phyloP scores from a whole-genome alignment of 1,140 invertebrate genomes.

The Amphibalanus amphitrite region DNA sequence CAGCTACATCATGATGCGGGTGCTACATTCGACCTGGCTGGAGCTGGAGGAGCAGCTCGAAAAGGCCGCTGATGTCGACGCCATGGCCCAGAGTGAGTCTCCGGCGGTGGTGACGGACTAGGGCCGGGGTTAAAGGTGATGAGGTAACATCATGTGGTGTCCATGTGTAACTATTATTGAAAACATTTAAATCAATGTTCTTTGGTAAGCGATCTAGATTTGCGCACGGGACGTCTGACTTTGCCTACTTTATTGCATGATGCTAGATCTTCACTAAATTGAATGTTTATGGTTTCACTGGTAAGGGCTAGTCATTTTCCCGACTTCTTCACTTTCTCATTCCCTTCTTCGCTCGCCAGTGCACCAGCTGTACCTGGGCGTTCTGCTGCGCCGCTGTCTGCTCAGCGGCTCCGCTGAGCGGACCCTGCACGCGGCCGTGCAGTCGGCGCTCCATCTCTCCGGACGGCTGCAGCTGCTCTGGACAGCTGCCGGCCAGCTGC shows the following conservation, averaged over 20 bases:
- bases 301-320: too few relatives aligned
- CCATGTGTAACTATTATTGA: too few relatives aligned
- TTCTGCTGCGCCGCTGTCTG: not conserved
- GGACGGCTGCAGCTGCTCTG: not conserved
- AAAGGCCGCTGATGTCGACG: conserved; percentile 31
- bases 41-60: conserved; percentile 29
- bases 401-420: not conserved
- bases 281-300: too few relatives aligned
- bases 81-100: conserved; percentile 25
- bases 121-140: too few relatives aligned
- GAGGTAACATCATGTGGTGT: too few relatives aligned
- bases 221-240: too few relatives aligned
- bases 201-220: too few relatives aligned
- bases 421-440: not conserved
- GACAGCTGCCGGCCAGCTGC: not conserved
- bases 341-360: not conserved
- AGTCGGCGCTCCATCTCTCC: not conserved
- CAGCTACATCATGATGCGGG: conserved; percentile 39
- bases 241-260: too few relatives aligned
- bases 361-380: not conserved
- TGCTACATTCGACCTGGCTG: conserved; percentile 35
- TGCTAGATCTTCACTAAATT: too few relatives aligned
- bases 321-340: too few relatives aligned
- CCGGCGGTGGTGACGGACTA: too few relatives aligned
- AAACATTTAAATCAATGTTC: too few relatives aligned